Percentiles rank a stretch among this genome's conserved stretches.
Conservation (phyloP, 2,888 invertebrate genomes). For the Ormyrus labotus region DNA sequence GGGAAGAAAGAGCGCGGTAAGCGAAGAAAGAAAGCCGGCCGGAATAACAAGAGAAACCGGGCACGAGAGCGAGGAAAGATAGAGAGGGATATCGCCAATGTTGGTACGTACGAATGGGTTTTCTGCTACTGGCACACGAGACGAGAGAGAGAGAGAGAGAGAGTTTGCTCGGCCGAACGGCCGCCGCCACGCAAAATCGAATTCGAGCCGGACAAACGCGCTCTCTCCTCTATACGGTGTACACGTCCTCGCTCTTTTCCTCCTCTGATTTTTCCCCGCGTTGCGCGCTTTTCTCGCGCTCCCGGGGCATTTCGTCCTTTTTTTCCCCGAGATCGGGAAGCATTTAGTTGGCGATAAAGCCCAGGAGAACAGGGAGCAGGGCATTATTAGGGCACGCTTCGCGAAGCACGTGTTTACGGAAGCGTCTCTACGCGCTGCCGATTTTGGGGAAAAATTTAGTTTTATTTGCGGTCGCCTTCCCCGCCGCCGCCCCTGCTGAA, state of each 20-base stretch:
- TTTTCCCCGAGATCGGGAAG: not conserved
- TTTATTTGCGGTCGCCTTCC: no score
- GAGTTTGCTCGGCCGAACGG: constrained; percentile 40
- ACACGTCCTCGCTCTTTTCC: not conserved
- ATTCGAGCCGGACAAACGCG: constrained; percentile 39
- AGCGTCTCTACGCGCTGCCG: no score
- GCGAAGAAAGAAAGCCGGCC: constrained; percentile 9
- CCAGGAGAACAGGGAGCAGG: no score
- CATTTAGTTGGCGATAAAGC: no score
- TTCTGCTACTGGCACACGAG: constrained; percentile 49
- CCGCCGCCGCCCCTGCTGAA: no score
- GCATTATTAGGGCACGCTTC: no score
- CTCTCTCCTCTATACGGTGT: constrained; percentile 51
- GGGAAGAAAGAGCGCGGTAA: not conserved
- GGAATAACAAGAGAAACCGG: constrained; percentile 21
- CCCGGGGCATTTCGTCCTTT: not conserved
- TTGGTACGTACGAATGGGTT: constrained; percentile 41
- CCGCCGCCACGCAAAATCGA: constrained; percentile 57
- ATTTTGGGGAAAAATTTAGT: no score
- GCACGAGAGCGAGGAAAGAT: not conserved
- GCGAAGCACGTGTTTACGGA: no score
- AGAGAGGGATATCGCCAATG: constrained; percentile 2
- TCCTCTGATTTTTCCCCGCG: constrained; percentile 37
- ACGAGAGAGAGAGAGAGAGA: not conserved
- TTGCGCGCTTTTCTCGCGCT: constrained; percentile 18